These are phyloP conservation scores for Falco naumanni DNA, from an alignment of 2,797 vertebrate species.

Conservation along the genomic window DNA sequence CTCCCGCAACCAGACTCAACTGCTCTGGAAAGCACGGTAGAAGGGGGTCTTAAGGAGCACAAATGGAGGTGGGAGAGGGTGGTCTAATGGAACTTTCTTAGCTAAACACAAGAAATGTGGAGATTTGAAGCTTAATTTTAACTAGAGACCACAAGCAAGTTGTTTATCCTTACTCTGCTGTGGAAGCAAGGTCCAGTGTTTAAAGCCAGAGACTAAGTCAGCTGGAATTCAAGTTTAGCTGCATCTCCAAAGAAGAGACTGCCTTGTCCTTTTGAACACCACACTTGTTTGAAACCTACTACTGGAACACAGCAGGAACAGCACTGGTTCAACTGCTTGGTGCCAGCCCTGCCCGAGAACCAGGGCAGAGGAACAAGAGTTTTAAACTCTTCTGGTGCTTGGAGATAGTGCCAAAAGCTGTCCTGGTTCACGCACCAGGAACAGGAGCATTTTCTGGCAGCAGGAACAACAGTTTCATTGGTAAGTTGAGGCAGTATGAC, in stretches of 20 bases:
- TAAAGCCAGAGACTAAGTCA: not conserved
- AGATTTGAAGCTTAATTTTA: not conserved
- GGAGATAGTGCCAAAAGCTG: not conserved
- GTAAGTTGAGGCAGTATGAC: not conserved
- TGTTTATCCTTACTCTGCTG: not conserved
- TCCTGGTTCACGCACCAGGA: not conserved
- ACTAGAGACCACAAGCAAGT: not conserved
- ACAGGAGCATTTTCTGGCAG: not conserved
- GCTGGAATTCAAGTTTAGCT: not conserved
- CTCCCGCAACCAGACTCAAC: not conserved
- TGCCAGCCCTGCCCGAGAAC: not conserved
- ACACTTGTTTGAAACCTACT: not conserved
- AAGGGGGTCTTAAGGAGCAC: not conserved
- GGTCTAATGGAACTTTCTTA: not conserved
- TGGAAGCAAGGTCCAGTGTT: not conserved
- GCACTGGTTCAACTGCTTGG: not conserved
- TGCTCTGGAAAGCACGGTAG: not conserved
- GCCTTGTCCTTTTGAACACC: not conserved
- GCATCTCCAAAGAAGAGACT: not conserved
- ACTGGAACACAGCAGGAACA: not conserved
- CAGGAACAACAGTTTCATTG: not conserved
- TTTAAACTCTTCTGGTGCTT: not conserved
- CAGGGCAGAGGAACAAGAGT: not conserved
- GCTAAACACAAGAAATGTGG: not conserved
- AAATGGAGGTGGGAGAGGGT: not conserved